Conservation (phyloP, 2,113 vertebrate genomes). For the Lucifuga dentata region DNA sequence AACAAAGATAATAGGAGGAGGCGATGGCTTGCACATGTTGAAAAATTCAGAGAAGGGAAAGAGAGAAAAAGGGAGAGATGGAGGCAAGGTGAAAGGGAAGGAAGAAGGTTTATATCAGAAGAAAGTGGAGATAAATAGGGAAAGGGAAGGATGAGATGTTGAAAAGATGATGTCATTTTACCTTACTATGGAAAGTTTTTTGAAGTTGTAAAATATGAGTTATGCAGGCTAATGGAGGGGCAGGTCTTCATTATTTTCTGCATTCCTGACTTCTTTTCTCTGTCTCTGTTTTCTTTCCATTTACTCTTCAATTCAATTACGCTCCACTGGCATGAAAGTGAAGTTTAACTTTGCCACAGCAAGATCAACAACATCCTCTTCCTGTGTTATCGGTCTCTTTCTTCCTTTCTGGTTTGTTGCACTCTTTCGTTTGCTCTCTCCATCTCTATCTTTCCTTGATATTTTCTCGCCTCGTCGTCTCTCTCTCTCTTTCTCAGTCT, state of each 20-base stretch:
- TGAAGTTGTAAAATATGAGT: conserved; percentile 33
- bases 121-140: not conserved
- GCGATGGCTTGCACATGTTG: conserved; percentile 67
- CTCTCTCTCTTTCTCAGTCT: too few species aligned
- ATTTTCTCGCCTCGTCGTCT: conserved; percentile 9
- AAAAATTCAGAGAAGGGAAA: conserved; percentile 29
- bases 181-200: conserved; percentile 47
- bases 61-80: conserved; percentile 3
- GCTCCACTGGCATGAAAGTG: conserved; percentile 24
- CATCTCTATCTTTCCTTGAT: not conserved
- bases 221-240: conserved; percentile 34
- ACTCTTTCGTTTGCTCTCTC: conserved; percentile 15
- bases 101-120: conserved; percentile 28
- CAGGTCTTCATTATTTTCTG: conserved; percentile 50
- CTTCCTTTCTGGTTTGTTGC: conserved; percentile 12
- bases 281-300: conserved; percentile 49
- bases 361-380: conserved; percentile 10
- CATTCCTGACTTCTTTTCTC: conserved; percentile 48
- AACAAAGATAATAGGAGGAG: conserved; percentile 50
- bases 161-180: conserved; percentile 40
- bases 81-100: not conserved
- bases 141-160: conserved; percentile 18
- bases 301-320: conserved; percentile 23
- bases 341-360: conserved; percentile 4
- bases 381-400: conserved; percentile 35